Conservation (phyloP, 1,140 invertebrate species). For the Theocolax elegans region DNA sequence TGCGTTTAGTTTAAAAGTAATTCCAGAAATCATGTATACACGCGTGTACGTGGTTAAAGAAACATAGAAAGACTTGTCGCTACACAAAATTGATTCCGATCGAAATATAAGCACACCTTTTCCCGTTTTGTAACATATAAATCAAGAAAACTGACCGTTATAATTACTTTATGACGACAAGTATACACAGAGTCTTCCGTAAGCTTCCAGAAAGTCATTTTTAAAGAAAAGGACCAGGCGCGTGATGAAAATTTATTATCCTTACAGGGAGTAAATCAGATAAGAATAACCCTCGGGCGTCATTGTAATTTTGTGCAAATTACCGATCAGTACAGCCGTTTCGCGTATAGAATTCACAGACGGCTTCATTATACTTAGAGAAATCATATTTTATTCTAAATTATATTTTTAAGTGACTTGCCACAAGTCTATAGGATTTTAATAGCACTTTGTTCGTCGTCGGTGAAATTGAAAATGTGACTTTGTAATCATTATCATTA, state of each 20-base stretch:
- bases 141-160: not conserved
- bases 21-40: too few species aligned
- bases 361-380: too few species aligned
- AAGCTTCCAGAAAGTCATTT: not conserved
- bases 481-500: too few species aligned
- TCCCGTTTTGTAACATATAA: conserved; percentile 1
- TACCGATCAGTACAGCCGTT: not conserved
- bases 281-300: not conserved
- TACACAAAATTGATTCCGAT: not conserved
- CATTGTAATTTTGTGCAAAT: conserved; percentile 23
- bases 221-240: not conserved
- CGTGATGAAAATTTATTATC: conserved; percentile 29
- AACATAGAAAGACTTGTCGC: not conserved
- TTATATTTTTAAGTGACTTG: too few species aligned
- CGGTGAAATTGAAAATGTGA: too few species aligned
- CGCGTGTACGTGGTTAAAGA: too few species aligned
- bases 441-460: too few species aligned
- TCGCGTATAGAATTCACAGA: too few species aligned
- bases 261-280: conserved; percentile 10
- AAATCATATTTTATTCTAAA: too few species aligned
- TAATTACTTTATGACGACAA: conserved; percentile 7
- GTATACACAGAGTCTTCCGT: not conserved
- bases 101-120: not conserved
- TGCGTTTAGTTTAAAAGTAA: too few species aligned
- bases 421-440: too few species aligned